Percentiles rank a stretch among this genome's conserved stretches.
phyloP scores from a whole-genome alignment of 2,888 invertebrate species.

The Notocelia uddmanniana region DNA sequence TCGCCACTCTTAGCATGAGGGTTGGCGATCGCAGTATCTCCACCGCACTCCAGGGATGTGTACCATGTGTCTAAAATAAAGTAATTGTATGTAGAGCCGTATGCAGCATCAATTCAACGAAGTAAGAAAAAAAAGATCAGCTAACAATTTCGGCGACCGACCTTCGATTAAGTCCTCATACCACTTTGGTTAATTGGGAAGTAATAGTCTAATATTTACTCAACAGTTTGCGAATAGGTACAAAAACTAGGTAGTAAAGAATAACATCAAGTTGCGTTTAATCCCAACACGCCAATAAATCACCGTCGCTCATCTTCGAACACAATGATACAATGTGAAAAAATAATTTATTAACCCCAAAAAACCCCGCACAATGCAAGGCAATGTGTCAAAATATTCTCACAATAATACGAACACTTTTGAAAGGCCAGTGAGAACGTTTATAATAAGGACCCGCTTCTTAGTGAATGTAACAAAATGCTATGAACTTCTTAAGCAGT shows the following conservation, averaged over 20 bases:
- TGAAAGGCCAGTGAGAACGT: constrained; percentile 60
- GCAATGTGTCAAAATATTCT: constrained; percentile 83
- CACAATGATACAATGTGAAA: constrained; percentile 54
- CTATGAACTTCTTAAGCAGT: constrained; percentile 85
- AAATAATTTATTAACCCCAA: constrained; percentile 75
- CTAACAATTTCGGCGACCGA: neutral
- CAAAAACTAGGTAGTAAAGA: constrained; percentile 63
- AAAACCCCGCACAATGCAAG: constrained; percentile 75
- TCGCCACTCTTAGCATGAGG: too few species aligned
- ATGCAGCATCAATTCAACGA: too few species aligned
- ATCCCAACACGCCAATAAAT: constrained; percentile 66
- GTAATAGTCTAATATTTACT: neutral
- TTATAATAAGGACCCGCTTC: constrained; percentile 68
- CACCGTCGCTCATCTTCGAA: constrained; percentile 69
- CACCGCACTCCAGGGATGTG: too few species aligned
- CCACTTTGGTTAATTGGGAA: neutral
- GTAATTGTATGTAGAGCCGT: too few species aligned
- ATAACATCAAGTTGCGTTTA: constrained; percentile 64
- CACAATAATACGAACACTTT: constrained; percentile 72
- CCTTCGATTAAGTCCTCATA: neutral
- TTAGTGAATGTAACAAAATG: constrained; percentile 66
- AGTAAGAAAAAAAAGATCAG: neutral
- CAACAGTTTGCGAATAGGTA: neutral
- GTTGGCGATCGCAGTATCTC: too few species aligned
- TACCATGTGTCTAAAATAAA: too few species aligned